phyloP scores from a whole-genome alignment of 2,888 invertebrate species.

The Eupithecia abbreviata region DNA sequence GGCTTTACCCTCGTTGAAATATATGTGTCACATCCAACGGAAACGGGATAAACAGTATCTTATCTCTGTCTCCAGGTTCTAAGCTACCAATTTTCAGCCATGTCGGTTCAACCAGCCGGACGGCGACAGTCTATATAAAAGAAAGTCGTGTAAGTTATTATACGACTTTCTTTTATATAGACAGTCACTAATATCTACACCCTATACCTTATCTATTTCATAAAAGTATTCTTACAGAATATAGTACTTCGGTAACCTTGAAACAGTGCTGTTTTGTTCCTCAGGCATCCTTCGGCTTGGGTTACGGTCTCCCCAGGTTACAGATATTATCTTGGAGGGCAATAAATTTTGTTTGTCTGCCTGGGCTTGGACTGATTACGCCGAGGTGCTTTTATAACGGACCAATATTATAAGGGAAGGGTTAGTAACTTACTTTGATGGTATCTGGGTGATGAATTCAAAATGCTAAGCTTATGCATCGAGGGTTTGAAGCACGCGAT shows the following conservation, averaged over 20 bases:
- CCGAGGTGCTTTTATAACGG: constrained; percentile 7
- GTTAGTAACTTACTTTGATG: background rate
- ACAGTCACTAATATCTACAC: too few species aligned
- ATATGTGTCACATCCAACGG: too few species aligned
- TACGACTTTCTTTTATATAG: too few species aligned
- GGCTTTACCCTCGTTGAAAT: too few species aligned
- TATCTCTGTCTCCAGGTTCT: too few species aligned
- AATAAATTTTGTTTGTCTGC: constrained; percentile 34
- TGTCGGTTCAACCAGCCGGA: too few species aligned
- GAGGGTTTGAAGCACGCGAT: background rate
- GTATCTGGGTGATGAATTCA: background rate
- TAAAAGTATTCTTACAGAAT: background rate
- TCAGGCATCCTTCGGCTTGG: background rate
- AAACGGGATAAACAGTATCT: too few species aligned
- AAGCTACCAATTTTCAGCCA: too few species aligned
- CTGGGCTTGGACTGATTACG: constrained; percentile 19
- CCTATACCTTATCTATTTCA: background rate
- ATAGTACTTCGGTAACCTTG: background rate
- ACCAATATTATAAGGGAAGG: constrained; percentile 20
- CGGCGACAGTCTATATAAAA: too few species aligned
- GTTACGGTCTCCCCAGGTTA: constrained; percentile 2
- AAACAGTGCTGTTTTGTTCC: constrained; percentile 3
- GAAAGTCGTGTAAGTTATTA: too few species aligned
- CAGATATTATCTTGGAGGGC: constrained; percentile 22
- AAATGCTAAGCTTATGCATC: background rate